Evolutionary conservation across 1,140 invertebrate species (phyloP), one percentile per base, ranked within the genome.

Genomic region (Triops longicaudatus): DNA sequence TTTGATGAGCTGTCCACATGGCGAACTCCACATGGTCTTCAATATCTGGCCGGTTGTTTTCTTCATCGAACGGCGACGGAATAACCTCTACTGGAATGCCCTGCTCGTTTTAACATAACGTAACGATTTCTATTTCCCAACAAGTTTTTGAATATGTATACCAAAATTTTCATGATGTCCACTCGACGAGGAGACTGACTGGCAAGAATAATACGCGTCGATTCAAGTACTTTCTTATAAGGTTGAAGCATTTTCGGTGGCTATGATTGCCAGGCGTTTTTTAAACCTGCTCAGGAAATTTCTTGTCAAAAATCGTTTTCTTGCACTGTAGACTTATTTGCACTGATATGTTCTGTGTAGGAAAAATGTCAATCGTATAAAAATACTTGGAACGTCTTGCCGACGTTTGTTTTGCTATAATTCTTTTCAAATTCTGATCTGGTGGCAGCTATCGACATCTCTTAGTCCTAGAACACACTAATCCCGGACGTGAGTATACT

Each of bases 1-100:
- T 77, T 44, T 77, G 76, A 0, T 72, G 42, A 44, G 76, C 76
- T 72, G 76, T 77, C 76, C 76, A 77, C n/a, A 44, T 26, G n/a
- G 76, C 73, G 26, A 77, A 77, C 37, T 77, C 72, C 17, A 73
- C 73, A 14, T 72, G 73, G 42, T 77, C 76, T 9, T 14, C 73
- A 26, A 43, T 73, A 26, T 73, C 31, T 77, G 76, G 72, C 11
- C 76, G 28, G 41, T 77, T 77, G 11, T 73, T 74, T 26, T 77
- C 76, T 26, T 77, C 76, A 73, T 77, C 76, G 27, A 77, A 77
- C 5, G 76, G 42, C 12, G 76, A 77, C 37, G 41, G 71, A 1
- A 77, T 27, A 26, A 73, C 71, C 17, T 73, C 72, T 37, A 77
- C 41, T 37, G 71, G 28, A 44, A 77, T 73, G 43, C 76, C 72